Conservation (phyloP, 2,113 vertebrate genomes). For the Otus sunia region DNA sequence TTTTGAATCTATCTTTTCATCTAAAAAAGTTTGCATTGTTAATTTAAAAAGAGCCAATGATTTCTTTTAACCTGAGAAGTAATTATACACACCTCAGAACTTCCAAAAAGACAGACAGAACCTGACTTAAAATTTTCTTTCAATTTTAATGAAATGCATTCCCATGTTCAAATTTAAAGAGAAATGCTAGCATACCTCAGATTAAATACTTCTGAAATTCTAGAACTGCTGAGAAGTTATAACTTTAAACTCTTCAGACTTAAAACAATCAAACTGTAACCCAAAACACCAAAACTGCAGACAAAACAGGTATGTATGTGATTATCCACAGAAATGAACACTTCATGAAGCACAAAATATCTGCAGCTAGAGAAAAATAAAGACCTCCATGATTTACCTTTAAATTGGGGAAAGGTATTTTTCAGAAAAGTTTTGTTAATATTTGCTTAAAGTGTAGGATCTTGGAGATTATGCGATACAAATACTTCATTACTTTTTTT, state of each 20-base stretch:
- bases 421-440: background rate
- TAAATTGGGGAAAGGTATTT: background rate
- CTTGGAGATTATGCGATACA: accelerated
- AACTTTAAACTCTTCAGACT: background rate
- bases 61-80: background rate
- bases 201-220: background rate
- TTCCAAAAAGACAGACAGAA: background rate
- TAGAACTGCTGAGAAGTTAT: background rate
- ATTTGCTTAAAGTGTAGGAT: background rate
- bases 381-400: background rate
- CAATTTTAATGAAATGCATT: background rate
- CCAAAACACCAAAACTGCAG: background rate
- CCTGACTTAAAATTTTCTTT: background rate
- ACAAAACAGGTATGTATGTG: accelerated
- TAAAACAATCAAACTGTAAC: background rate
- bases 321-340: background rate
- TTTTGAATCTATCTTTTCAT: conserved; percentile 68
- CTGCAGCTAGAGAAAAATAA: background rate
- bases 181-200: background rate
- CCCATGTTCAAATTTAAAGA: background rate
- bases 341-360: background rate
- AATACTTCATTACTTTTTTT: background rate
- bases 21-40: conserved; percentile 60
- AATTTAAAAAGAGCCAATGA: background rate
- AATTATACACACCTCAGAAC: background rate